Percentiles rank a stretch among this genome's conserved stretches.
Evolutionary conservation across 2,113 vertebrate species (phyloP).

Genomic region (Carlito syrichta): DNA sequence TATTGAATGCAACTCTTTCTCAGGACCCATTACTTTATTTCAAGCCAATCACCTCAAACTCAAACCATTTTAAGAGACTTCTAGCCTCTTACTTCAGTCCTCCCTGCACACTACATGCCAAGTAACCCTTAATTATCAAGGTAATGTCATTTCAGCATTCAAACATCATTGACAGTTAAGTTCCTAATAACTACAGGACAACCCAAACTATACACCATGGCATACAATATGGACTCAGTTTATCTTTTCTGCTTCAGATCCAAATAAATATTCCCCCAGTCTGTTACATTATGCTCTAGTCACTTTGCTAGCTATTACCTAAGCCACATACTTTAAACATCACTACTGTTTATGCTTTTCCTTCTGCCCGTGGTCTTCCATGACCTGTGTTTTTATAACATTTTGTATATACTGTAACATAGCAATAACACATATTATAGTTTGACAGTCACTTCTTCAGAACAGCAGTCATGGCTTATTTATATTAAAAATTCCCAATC

Average conservation of each 20-base stretch:
- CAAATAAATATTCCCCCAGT: background rate
- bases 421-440: background rate
- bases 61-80: background rate
- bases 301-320: background rate
- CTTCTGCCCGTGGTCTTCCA: background rate
- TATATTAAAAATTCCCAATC: background rate
- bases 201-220: background rate
- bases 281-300: background rate
- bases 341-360: background rate
- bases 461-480: background rate
- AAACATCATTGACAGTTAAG: background rate
- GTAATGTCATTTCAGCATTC: background rate
- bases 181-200: background rate
- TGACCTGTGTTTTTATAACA: background rate
- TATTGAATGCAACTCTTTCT: background rate
- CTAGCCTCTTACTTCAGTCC: background rate
- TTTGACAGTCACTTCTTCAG: background rate
- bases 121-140: background rate
- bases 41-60: background rate
- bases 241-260: background rate
- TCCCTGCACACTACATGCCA: background rate
- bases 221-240: background rate
- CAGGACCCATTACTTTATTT: background rate
- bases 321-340: background rate
- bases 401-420: background rate